Evolutionary conservation across 2,113 vertebrate species (phyloP).

Genomic region (Corapipo altera): DNA sequence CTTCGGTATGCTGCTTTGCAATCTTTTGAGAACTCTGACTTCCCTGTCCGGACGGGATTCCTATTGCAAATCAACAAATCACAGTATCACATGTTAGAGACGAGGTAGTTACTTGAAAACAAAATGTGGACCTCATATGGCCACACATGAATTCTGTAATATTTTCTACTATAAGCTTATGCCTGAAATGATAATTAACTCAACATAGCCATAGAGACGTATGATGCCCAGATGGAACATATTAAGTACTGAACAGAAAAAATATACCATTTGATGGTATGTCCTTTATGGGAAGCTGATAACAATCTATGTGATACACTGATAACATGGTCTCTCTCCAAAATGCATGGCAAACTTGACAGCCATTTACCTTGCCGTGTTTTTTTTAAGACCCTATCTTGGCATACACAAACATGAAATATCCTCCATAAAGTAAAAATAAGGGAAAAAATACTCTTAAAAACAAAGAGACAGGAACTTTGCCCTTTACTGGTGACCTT

Average conservation of each 20-base stretch:
- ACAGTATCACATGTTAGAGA: background rate
- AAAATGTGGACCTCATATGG: background rate
- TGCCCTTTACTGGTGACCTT: conserved; percentile 69
- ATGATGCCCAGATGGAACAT: background rate
- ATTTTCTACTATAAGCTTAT: background rate
- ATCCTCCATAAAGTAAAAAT: conserved; percentile 49
- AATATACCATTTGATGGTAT: background rate
- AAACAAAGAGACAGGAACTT: conserved; percentile 53
- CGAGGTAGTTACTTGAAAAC: background rate
- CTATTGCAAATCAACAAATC: background rate
- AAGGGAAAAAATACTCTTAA: background rate
- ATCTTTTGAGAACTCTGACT: background rate
- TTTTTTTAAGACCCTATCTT: background rate
- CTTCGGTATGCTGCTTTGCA: background rate
- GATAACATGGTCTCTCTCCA: background rate
- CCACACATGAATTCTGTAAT: background rate
- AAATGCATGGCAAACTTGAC: background rate
- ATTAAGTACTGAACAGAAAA: background rate
- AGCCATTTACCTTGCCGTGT: background rate
- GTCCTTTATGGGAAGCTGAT: background rate
- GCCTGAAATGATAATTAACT: background rate
- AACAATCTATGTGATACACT: background rate
- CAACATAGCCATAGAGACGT: background rate
- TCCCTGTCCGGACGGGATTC: background rate
- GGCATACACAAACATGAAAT: conserved; percentile 22